phyloP scores from a whole-genome alignment of 2,888 invertebrate genomes.

The Cylloceria caligata region DNA sequence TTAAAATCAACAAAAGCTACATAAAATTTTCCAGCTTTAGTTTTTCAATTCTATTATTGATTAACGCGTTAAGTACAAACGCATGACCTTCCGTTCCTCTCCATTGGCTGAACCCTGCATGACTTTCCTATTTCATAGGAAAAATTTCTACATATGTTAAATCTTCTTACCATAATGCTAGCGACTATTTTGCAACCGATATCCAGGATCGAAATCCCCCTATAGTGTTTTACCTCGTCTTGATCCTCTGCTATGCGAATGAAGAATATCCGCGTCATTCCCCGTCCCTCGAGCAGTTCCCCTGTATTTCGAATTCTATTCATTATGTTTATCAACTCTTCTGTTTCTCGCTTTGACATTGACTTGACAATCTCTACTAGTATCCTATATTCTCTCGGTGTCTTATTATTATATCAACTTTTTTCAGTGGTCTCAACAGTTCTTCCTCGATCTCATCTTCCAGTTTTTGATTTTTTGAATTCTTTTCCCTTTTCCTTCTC shows the following conservation, averaged over 20 bases:
- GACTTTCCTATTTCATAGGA: neutral
- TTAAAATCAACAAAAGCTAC: neutral
- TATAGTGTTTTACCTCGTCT: neutral
- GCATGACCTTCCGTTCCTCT: neutral
- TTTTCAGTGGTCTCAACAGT: neutral
- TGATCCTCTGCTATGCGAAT: neutral
- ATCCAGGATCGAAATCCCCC: neutral
- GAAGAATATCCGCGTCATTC: neutral
- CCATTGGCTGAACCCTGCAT: neutral
- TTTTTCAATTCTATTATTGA: neutral
- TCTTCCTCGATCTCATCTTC: neutral
- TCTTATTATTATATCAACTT: conserved; percentile 41
- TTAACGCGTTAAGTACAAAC: neutral
- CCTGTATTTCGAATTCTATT: conserved; percentile 38
- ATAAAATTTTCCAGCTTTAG: neutral
- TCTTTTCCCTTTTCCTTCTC: neutral
- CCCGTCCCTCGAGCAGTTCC: conserved; percentile 9
- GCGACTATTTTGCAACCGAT: neutral
- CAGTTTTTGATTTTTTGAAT: neutral
- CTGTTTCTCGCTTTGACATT: conserved; percentile 3
- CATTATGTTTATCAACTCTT: conserved; percentile 5
- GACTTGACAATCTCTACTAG: conserved; percentile 30
- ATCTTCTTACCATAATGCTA: neutral
- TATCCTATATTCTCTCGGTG: conserved; percentile 45
- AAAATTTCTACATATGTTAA: neutral